Conservation (phyloP, 2,888 invertebrate genomes). For the Automeris io region DNA sequence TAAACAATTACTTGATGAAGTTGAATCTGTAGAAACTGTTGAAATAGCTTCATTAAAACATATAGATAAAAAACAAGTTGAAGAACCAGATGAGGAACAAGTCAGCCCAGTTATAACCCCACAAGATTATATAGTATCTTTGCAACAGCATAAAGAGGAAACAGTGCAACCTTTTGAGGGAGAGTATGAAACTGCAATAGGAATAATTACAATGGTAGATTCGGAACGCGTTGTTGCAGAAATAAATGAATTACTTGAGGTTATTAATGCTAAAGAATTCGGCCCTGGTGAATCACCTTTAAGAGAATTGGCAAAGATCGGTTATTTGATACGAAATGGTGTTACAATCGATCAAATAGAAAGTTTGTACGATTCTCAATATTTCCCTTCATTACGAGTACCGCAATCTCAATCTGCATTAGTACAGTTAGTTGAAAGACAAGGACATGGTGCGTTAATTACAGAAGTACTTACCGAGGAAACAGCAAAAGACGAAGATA, state of each 20-base stretch:
- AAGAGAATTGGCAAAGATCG: slow-evolving; percentile 88
- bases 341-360: slow-evolving; percentile 86
- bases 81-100: slow-evolving; percentile 53
- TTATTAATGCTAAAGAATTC: slow-evolving; percentile 86
- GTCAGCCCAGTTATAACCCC: slow-evolving; percentile 71
- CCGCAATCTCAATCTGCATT: slow-evolving; percentile 91
- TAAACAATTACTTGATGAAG: slow-evolving; percentile 71
- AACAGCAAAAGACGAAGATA: slow-evolving; percentile 85
- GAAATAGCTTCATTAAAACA: slow-evolving; percentile 80
- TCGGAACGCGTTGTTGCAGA: slow-evolving; percentile 80
- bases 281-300: slow-evolving; percentile 88
- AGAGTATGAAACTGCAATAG: slow-evolving; percentile 74
- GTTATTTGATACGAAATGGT: slow-evolving; percentile 85
- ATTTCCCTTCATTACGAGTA: slow-evolving; percentile 86
- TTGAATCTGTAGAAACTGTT: slow-evolving; percentile 77
- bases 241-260: slow-evolving; percentile 84
- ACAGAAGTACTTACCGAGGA: slow-evolving; percentile 89
- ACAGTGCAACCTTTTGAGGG: slow-evolving; percentile 71
- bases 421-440: slow-evolving; percentile 89
- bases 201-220: slow-evolving; percentile 72
- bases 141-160: slow-evolving; percentile 77
- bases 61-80: slow-evolving; percentile 71
- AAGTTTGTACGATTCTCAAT: slow-evolving; percentile 85
- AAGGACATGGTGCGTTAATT: slow-evolving; percentile 88
- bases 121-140: slow-evolving; percentile 76